Conservation (phyloP, 2,113 vertebrate genomes). For the Rhizomys pruinosus region DNA sequence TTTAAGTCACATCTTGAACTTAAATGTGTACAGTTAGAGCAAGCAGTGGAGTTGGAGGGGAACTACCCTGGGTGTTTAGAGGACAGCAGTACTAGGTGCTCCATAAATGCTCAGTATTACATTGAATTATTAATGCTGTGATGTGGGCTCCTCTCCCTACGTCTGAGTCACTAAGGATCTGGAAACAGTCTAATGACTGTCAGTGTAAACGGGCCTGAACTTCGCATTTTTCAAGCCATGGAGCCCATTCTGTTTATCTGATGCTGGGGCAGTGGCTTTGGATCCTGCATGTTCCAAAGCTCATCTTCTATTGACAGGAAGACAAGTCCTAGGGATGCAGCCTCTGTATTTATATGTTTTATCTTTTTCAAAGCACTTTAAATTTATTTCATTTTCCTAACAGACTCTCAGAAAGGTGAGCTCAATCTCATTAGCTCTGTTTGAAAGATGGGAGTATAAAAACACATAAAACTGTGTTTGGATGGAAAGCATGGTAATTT, state of each 20-base stretch:
- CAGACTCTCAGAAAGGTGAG: not conserved
- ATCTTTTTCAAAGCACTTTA: slow-evolving; percentile 21
- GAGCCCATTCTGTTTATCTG: not conserved
- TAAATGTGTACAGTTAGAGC: not conserved
- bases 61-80: not conserved
- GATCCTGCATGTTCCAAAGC: not conserved
- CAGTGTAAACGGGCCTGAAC: not conserved
- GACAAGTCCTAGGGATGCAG: not conserved
- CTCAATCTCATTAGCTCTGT: not conserved
- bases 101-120: not conserved
- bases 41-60: not conserved
- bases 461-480: not conserved
- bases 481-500: not conserved
- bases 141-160: not conserved
- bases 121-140: not conserved
- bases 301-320: not conserved
- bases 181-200: not conserved
- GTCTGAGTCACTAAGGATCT: not conserved
- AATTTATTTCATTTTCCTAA: not conserved
- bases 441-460: not conserved
- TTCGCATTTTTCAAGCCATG: not conserved
- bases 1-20: not conserved
- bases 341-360: not conserved
- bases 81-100: not conserved
- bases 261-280: not conserved